Percentiles rank a stretch among this genome's conserved stretches.
phyloP scores from a whole-genome alignment of 2,888 invertebrate species.

The Notocelia uddmanniana region DNA sequence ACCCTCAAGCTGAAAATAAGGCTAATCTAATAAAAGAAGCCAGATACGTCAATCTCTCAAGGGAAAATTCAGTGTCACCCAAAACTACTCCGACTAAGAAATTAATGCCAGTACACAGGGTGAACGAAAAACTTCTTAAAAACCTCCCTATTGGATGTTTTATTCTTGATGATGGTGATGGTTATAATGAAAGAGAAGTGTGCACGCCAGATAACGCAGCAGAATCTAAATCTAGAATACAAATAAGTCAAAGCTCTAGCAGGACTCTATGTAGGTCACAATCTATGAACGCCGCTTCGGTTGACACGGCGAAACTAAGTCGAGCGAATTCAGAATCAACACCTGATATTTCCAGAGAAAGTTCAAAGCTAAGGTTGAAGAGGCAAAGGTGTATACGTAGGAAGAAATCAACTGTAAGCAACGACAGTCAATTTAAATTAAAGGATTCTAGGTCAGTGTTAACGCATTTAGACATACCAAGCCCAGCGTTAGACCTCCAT shows the following conservation, averaged over 20 bases:
- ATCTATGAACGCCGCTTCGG: slow-evolving; percentile 69
- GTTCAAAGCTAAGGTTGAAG: slow-evolving; percentile 73
- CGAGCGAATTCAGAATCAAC: slow-evolving; percentile 71
- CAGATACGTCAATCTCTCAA: slow-evolving; percentile 74
- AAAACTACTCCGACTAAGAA: slow-evolving; percentile 73
- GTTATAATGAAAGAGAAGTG: slow-evolving; percentile 82
- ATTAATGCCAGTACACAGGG: slow-evolving; percentile 66
- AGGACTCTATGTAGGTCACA: slow-evolving; percentile 71
- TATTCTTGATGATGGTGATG: slow-evolving; percentile 78
- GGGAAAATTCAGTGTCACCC: slow-evolving; percentile 79
- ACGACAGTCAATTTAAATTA: slow-evolving; percentile 70
- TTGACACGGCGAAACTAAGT: slow-evolving; percentile 62
- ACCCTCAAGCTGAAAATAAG: slow-evolving; percentile 75
- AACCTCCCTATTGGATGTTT: slow-evolving; percentile 81
- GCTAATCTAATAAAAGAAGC: slow-evolving; percentile 79
- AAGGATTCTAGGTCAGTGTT: slow-evolving; percentile 69
- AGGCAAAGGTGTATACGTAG: slow-evolving; percentile 86
- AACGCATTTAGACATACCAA: slow-evolving; percentile 78
- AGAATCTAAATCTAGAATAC: slow-evolving; percentile 54
- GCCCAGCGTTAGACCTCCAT: slow-evolving; percentile 72
- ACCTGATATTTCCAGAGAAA: slow-evolving; percentile 71
- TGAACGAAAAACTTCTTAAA: slow-evolving; percentile 73
- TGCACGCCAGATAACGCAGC: slow-evolving; percentile 73
- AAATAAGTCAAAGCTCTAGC: slow-evolving; percentile 55
- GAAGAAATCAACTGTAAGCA: slow-evolving; percentile 79